Evolutionary conservation across 1,140 invertebrate genomes (phyloP).

Genomic region (Zaprionus ornatus): DNA sequence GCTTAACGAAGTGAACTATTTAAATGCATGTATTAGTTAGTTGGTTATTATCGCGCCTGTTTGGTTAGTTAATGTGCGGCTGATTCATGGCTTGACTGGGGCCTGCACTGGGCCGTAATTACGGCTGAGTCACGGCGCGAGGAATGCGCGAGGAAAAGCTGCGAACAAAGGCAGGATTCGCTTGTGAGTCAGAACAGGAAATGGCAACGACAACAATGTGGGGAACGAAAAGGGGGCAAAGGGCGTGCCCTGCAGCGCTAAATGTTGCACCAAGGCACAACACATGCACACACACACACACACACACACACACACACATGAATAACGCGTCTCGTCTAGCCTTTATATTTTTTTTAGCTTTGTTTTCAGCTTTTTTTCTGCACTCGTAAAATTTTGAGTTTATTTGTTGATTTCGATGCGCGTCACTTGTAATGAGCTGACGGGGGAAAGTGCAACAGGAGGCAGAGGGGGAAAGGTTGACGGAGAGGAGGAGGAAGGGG

Average conservation of each 20-base stretch:
- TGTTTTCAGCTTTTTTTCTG: slow-evolving; percentile 21
- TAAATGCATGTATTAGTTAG: slow-evolving; percentile 32
- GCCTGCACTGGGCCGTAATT: background rate
- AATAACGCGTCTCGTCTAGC: background rate
- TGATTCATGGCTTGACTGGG: background rate
- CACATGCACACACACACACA: slow-evolving; percentile 19
- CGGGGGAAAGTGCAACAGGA: background rate
- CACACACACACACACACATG: slow-evolving; percentile 4
- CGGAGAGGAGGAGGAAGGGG: background rate
- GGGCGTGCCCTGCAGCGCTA: slow-evolving; percentile 60
- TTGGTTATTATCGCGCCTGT: slow-evolving; percentile 6
- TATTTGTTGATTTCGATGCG: slow-evolving; percentile 55
- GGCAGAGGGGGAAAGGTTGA: background rate
- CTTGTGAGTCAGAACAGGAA: slow-evolving; percentile 55
- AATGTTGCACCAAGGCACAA: slow-evolving; percentile 68
- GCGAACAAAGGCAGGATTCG: slow-evolving; percentile 15
- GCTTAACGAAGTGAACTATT: background rate
- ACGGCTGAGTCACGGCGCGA: background rate
- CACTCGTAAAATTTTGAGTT: slow-evolving; percentile 72
- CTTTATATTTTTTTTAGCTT: background rate
- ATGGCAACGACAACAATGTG: slow-evolving; percentile 28
- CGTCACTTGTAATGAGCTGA: slow-evolving; percentile 63
- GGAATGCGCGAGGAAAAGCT: background rate
- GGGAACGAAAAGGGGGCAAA: background rate
- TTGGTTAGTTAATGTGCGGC: background rate